Percentiles rank a stretch among this genome's conserved stretches.
These are phyloP conservation scores for Metopolophium dirhodum DNA, from an alignment of 1,140 invertebrate genomes.

Conservation along the genomic window DNA sequence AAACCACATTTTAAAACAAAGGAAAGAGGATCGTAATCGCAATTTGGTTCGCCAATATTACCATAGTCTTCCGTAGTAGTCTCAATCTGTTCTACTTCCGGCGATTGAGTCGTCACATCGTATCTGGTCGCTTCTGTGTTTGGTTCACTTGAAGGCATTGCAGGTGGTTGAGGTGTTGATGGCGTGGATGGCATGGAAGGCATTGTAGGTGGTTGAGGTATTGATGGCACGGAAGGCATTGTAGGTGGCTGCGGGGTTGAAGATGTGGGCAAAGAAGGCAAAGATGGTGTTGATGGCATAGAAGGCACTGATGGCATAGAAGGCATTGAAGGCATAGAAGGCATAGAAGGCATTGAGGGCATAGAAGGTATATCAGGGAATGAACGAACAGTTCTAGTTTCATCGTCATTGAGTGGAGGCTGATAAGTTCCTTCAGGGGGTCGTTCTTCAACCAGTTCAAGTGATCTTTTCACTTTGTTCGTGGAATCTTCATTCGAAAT, in stretches of 20 bases:
- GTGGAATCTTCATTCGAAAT: neutral
- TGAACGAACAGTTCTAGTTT: neutral
- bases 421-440: slow-evolving; percentile 35
- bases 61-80: slow-evolving; percentile 6
- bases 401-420: neutral
- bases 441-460: slow-evolving; percentile 25
- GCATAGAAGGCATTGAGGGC: neutral
- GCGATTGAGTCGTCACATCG: neutral
- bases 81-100: neutral
- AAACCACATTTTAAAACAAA: slow-evolving; percentile 34
- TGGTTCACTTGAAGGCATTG: neutral
- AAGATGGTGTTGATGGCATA: neutral
- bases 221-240: neutral
- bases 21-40: neutral
- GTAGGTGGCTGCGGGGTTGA: neutral
- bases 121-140: neutral
- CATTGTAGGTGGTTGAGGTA: neutral
- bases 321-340: neutral
- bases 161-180: neutral
- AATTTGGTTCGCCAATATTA: neutral
- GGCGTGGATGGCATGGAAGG: neutral
- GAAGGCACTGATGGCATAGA: neutral
- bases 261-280: neutral
- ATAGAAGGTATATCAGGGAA: neutral
- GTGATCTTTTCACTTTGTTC: neutral